Base-by-base conservation (phyloP, 2,797 vertebrate genomes). In the Galaxias olidus region DNA sequence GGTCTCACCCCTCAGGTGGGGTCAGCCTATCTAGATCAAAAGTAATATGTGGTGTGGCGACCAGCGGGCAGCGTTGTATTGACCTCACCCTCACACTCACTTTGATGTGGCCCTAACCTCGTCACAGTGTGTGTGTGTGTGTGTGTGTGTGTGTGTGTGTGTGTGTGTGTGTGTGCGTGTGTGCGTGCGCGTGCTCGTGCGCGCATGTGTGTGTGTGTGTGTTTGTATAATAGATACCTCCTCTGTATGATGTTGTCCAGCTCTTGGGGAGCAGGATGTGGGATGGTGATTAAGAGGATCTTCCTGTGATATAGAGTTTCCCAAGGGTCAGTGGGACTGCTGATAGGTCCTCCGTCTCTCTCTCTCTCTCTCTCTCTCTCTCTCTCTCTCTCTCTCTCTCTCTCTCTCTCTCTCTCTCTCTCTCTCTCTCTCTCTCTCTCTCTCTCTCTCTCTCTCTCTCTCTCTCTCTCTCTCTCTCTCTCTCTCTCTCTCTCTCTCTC, bases 231-330 rank as follows among this genome's bases (percentile, higher is more conserved):
- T 10, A 19, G 18, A 18, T 9, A 7, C 43, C 8, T 9, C n/a
- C 55, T 42, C 13, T 57, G 8, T 54, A 18, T 15, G 19, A 63
- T 20, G 50, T 53, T 44, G 61, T 46, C 51, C 78, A 71, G 61
- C 75, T 66, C 59, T 75, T 61, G 60, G 69, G 59, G 68, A 79
- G 76, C 79, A 85, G 88, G 88, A 90, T 87, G 81, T 50, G 1
- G 63, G 74, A 63, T 54, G 1, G 18, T 15, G 75, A 87, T 89
- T 86, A 87, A 71, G 66, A 73, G 74, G 80, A 82, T 85, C 79
- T 88, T 90, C 85, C 89, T 86, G 79, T 63, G 87, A 90, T 88
- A 87, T 59, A 30, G 77, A 60, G 68, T 73, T 88, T 89, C 88
- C 87, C 80, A 78, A 86, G 79, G 59, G 73, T 84, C 76, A 71